Percentiles rank a stretch among this genome's conserved stretches.
These are phyloP conservation scores for Porites rus DNA, from an alignment of 92 coral and sea anemone genomes.

Conservation along the genomic window DNA sequence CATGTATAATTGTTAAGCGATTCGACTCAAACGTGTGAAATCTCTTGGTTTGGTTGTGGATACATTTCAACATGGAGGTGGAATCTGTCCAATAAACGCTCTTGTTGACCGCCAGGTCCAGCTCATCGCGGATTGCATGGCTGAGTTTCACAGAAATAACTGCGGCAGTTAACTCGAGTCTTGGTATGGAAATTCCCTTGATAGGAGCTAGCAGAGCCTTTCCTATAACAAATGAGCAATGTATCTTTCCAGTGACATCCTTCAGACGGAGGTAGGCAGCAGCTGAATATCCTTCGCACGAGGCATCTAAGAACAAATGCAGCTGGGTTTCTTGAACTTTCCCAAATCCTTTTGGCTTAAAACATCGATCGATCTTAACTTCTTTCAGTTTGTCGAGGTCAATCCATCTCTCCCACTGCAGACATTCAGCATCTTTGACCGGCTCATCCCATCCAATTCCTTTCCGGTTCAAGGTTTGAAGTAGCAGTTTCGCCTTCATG, in stretches of 20 bases:
- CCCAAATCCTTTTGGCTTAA: conserved; percentile 24
- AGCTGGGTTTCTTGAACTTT: conserved; percentile 3
- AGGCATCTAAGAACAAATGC: conserved; percentile 34
- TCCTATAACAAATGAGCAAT: conserved; percentile 41
- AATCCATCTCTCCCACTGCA: conserved; percentile 55
- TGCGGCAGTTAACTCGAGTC: too few relatives aligned
- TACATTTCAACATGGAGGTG: conserved; percentile 58
- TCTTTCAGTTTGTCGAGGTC: conserved; percentile 42
- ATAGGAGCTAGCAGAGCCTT: conserved; percentile 37
- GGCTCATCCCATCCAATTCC: conserved; percentile 58
- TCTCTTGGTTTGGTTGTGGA: conserved; percentile 39
- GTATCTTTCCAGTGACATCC: neutral
- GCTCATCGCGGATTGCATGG: too few relatives aligned
- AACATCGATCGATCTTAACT: conserved; percentile 48
- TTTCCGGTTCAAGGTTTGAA: conserved; percentile 34
- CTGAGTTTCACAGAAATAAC: too few relatives aligned
- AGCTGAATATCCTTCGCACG: conserved; percentile 17
- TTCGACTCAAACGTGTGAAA: too few relatives aligned
- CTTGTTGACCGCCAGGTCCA: too few relatives aligned
- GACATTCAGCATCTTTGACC: conserved; percentile 22
- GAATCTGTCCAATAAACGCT: conserved; percentile 22
- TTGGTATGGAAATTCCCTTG: too few relatives aligned
- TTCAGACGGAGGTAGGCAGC: conserved; percentile 20
- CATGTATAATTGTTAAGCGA: too few relatives aligned
- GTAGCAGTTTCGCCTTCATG: conserved; percentile 52